Evolutionary conservation across 2,888 invertebrate species (phyloP), one percentile per base, ranked within the genome.

Genomic region (Bedellia somnulentella): DNA sequence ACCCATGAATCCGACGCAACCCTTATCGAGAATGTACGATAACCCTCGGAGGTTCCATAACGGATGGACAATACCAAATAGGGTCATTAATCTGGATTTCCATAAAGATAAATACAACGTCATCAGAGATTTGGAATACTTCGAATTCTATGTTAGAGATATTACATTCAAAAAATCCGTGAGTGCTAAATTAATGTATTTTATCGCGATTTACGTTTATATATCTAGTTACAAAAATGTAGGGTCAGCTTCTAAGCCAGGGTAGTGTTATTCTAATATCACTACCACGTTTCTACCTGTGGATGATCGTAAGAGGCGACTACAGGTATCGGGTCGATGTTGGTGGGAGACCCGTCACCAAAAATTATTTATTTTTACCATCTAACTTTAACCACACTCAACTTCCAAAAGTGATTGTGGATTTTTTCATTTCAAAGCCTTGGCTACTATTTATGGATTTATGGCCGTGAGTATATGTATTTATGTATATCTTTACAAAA

Each of bases 31-130:
- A 32, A 80, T 80, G 5, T 83, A 71, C 52, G 70, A 79, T 34
- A 77, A 83, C 10, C 67, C 79, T 33, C 47, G 83, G 42, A 63
- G 64, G 34, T 68, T 75, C 46, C 61, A 64, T 41, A 83, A 81
- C 40, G 83, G 83, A 25, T 53, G 80, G 22, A 66, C 77, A 38
- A 79, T 79, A 54, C 78, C 80, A 23, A 51, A 48, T 33, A 78
- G 82, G 32, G 68, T 67, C 31, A 66, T 71, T 44, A 57, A 64
- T 39, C 62, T 55, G 30, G 49, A 67, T 24, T 30, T 75, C 12
- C 43, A 60, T 25, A 53, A 52, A 24, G 14, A 28, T 16, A 21
- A 32, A 9, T 45, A 53, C 30, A 46, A 59, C 29, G 45, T 61
- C 36, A 47, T 57, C 21, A 40, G 53, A 12, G 50, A 66, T 15